Conservation (phyloP, 2,797 vertebrate genomes). For the Cossypha niveicapilla region DNA sequence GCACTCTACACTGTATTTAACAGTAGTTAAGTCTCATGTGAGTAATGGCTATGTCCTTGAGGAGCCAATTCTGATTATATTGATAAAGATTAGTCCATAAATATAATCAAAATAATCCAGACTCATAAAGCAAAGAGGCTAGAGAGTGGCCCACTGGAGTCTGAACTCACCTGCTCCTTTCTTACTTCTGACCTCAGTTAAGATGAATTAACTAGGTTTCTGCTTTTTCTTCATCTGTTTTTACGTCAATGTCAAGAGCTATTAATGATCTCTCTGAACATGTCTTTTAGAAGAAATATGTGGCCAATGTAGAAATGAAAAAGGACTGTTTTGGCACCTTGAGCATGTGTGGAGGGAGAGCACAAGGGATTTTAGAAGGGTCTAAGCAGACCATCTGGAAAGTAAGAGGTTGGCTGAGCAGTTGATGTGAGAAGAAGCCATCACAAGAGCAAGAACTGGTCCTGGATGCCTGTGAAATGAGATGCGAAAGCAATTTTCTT, state of each 20-base stretch:
- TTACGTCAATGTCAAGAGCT: neutral
- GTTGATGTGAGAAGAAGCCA: neutral
- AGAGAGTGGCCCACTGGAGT: neutral
- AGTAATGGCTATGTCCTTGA: neutral
- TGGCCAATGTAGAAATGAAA: neutral
- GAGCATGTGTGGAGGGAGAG: fast-evolving
- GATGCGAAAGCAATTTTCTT: neutral
- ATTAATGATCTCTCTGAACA: neutral
- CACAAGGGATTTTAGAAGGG: neutral
- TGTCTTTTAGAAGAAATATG: neutral
- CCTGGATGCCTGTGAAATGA: neutral
- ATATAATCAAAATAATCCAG: neutral
- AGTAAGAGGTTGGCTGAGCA: neutral
- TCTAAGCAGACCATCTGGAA: neutral
- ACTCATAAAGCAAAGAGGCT: neutral
- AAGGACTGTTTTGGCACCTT: neutral
- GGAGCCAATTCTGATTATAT: neutral
- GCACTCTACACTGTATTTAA: neutral
- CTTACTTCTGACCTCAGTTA: neutral
- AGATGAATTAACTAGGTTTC: neutral
- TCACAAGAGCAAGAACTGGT: neutral
- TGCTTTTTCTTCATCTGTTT: neutral
- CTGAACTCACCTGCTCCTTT: neutral
- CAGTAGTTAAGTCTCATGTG: neutral
- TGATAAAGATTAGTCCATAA: conserved; percentile 13